Conservation (phyloP, 2,797 vertebrate genomes). For the Lepilemur septentrionalis region DNA sequence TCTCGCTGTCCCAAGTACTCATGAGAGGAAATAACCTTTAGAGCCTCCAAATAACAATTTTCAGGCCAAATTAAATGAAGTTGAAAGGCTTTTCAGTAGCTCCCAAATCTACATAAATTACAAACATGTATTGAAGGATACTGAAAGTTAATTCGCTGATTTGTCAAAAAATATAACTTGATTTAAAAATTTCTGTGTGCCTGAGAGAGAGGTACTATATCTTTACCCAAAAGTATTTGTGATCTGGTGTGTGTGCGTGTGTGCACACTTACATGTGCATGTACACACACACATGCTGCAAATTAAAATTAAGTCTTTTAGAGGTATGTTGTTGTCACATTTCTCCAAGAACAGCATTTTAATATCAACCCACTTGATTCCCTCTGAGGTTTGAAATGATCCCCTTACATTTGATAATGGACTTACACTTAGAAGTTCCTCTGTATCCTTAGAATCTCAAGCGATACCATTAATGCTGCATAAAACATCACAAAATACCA, state of each 20-base stretch:
- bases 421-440: constrained; percentile 66
- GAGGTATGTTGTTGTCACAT: background rate
- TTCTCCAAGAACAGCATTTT: constrained; percentile 32
- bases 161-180: background rate
- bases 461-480: constrained; percentile 77
- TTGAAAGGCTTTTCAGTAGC: constrained; percentile 48
- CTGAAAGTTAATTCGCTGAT: constrained; percentile 46
- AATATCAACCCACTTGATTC: constrained; percentile 63
- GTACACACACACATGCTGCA: accelerated
- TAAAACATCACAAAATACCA: constrained; percentile 82
- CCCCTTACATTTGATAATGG: constrained; percentile 72
- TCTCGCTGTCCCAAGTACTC: background rate
- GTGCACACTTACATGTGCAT: background rate
- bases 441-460: constrained; percentile 74
- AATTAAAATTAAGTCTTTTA: constrained; percentile 32
- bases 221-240: background rate
- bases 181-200: constrained; percentile 22
- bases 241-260: background rate
- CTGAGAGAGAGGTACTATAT: background rate
- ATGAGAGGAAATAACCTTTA: constrained; percentile 36
- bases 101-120: constrained; percentile 59
- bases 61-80: constrained; percentile 57
- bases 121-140: constrained; percentile 33
- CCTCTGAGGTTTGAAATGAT: constrained; percentile 61
- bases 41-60: constrained; percentile 45